Evolutionary conservation across 2,113 vertebrate species (phyloP), one percentile per base, ranked within the genome.

Genomic region (Mustelus asterias): DNA sequence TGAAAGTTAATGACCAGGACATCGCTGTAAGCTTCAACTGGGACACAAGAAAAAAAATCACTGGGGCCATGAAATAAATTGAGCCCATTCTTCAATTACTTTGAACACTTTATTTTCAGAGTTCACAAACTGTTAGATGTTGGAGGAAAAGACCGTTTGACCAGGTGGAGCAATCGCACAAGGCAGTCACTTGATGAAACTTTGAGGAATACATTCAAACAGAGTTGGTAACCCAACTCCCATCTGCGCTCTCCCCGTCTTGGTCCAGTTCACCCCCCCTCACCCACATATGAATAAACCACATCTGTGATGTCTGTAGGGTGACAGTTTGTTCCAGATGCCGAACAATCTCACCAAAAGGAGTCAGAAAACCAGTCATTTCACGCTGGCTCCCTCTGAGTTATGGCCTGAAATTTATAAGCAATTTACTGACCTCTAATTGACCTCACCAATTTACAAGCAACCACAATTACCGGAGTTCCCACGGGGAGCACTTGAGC

Each of bases 371-470:
- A 60, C 60, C 54, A 22, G 89, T 65, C 33, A 44, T 93, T 37
- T 65, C 33, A 67, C 1, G 18, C 60, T 93, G 89, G 89, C 14
- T 37, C 20, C 89, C 7, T 18, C 33, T 93, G 89, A 67, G 33
- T n/a, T 93, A 22, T 37, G 60, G 18, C 89, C 33, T 37, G 20
- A 93, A 37, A 93, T 93, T 93, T 93, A 65, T 37, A 93, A 93
- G 60, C 89, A 93, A 93, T 93, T 93, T 93, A 33, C 89, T 67
- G 60, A 93, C 89, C 89, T 22, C 89, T 67, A 93, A 93, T 93
- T 93, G 89, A 93, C 89, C 89, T 93, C 60, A 24, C 60, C 89
- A 93, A 93, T 93, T 93, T 93, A 93, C 89, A 93, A 93, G 89
- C 89, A 65, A 20, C 89, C 63, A 93, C 89, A 93, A 93, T 93